These are phyloP conservation scores for Trichomycterus rosablanca DNA, from an alignment of 2,113 vertebrate species.

Conservation along the genomic window DNA sequence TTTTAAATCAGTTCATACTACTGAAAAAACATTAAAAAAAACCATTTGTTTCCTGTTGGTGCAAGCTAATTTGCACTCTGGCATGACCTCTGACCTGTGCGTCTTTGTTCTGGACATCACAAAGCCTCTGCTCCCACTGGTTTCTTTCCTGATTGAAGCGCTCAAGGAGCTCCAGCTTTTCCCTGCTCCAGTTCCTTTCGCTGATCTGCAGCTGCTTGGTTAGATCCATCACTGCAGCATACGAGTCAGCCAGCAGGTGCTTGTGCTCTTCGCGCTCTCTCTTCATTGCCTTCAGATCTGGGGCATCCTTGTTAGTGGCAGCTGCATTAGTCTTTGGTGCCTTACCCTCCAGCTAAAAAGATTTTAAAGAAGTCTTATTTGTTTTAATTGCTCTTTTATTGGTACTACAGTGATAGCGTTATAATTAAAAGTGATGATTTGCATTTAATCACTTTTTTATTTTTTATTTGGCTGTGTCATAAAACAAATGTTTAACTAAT, in stretches of 20 bases:
- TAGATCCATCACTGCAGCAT: constrained; percentile 92
- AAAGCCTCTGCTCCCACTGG: constrained; percentile 83
- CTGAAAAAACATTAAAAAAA: no score
- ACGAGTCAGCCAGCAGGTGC: constrained; percentile 91
- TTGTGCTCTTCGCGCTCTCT: constrained; percentile 92
- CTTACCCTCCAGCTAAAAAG: constrained; percentile 80
- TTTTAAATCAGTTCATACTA: no score
- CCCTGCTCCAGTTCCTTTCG: constrained; percentile 92
- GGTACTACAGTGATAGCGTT: no score
- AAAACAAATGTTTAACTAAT: no score
- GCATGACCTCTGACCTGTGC: constrained; percentile 68
- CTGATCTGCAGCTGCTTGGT: constrained; percentile 93
- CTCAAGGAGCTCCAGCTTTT: constrained; percentile 89
- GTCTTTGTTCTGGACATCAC: constrained; percentile 78
- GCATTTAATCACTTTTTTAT: no score
- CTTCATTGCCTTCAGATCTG: constrained; percentile 86
- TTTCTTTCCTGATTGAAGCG: constrained; percentile 85
- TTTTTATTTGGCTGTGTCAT: no score
- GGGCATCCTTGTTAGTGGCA: constrained; percentile 63
- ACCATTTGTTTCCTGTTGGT: neutral
- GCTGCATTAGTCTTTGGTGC: constrained; percentile 68
- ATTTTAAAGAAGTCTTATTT: no score
- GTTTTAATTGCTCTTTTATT: no score
- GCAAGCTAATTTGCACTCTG: neutral
- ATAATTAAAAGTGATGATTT: no score